Evolutionary conservation across 2,888 invertebrate genomes (phyloP).

Genomic region (Cerastoderma edule): DNA sequence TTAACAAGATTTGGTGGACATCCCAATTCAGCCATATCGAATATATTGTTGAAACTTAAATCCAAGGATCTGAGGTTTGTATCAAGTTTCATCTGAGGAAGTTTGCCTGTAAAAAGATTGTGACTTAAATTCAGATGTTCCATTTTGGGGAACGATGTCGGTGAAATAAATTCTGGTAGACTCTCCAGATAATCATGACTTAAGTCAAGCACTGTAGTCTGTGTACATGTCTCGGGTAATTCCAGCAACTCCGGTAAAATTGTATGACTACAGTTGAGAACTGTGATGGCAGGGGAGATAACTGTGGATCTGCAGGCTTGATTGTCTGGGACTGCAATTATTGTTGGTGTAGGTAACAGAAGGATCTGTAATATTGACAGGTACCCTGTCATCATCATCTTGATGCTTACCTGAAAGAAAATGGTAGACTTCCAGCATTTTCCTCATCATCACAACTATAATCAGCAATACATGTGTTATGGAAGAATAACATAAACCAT

Average conservation of each 20-base stretch:
- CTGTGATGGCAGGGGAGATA: background rate
- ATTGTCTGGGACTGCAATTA: background rate
- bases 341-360: background rate
- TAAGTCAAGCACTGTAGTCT: constrained; percentile 10
- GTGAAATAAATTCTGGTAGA: background rate
- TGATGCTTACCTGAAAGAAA: background rate
- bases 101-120: background rate
- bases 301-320: background rate
- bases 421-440: background rate
- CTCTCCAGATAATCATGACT: background rate
- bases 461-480: background rate
- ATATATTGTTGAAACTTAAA: constrained; percentile 19
- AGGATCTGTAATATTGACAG: too few relatives aligned
- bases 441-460: background rate
- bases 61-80: constrained; percentile 22
- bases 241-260: background rate
- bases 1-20: background rate
- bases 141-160: background rate
- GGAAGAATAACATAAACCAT: background rate
- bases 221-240: too few relatives aligned
- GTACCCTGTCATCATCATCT: too few relatives aligned
- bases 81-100: background rate
- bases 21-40: too few relatives aligned
- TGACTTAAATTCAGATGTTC: constrained; percentile 21
- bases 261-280: constrained; percentile 8